Conservation (phyloP, 1,140 invertebrate genomes). For the Conus ventricosus region DNA sequence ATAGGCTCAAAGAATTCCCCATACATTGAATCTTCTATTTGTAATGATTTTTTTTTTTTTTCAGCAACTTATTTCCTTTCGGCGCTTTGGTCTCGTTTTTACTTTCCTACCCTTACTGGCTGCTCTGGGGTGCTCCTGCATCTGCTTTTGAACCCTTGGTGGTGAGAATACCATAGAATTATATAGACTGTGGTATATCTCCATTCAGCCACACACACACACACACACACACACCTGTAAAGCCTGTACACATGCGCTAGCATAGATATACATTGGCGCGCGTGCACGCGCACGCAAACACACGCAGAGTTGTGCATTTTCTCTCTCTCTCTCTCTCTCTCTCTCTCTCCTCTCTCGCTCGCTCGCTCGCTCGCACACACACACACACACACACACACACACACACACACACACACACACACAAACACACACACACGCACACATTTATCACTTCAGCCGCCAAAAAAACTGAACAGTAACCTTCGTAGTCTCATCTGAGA, state of each 20-base stretch:
- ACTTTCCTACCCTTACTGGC: too few species aligned
- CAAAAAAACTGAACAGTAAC: not conserved
- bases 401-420: conserved; percentile 7
- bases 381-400: conserved; percentile 14
- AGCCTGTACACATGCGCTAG: not conserved
- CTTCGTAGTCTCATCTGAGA: not conserved
- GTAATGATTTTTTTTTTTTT: too few species aligned
- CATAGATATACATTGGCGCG: not conserved
- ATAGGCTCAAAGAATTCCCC: too few species aligned
- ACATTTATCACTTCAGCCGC: not conserved
- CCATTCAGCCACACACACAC: not conserved
- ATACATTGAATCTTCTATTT: too few species aligned
- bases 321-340: too few species aligned
- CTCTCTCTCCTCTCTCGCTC: too few species aligned
- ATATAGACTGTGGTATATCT: too few species aligned
- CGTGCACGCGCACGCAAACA: not conserved
- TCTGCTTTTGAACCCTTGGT: too few species aligned
- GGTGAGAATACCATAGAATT: too few species aligned
- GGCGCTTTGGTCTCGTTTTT: too few species aligned
- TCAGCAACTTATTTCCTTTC: too few species aligned
- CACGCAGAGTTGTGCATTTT: not conserved
- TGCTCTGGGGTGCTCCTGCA: too few species aligned
- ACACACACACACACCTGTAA: not conserved
- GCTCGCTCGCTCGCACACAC: not conserved
- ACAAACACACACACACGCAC: conserved; percentile 13